Conservation (phyloP, 2,888 invertebrate genomes). For the Phyllotreta striolata region DNA sequence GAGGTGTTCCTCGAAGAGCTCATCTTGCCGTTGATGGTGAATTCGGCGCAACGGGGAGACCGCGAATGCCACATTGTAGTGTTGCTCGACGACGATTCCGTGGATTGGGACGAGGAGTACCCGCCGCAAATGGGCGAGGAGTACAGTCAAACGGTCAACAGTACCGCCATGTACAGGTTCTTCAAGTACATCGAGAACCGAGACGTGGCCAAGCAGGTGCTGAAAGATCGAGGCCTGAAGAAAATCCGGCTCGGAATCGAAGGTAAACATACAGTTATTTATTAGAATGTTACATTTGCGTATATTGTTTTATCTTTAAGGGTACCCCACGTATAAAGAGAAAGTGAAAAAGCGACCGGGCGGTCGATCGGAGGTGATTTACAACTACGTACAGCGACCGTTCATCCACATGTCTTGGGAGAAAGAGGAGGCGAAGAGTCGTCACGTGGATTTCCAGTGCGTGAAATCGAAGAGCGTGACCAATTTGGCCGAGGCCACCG, state of each 20-base stretch:
- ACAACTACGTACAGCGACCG: constrained; percentile 99
- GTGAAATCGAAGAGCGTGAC: constrained; percentile 98
- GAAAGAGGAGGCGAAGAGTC: constrained; percentile 98
- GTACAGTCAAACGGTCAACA: constrained; percentile 95
- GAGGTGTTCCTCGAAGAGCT: constrained; percentile 94
- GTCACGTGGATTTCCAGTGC: constrained; percentile 99
- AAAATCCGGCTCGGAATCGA: constrained; percentile 99
- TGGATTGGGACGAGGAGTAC: constrained; percentile 99
- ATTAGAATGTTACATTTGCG: no score
- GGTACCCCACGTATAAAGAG: constrained; percentile 99
- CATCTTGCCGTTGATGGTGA: constrained; percentile 96
- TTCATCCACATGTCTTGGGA: constrained; percentile 99
- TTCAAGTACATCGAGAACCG: constrained; percentile 99
- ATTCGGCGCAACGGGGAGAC: constrained; percentile 92
- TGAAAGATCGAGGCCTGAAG: constrained; percentile 98
- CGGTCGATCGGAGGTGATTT: constrained; percentile 95
- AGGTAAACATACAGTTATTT: no score
- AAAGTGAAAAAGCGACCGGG: constrained; percentile 96
- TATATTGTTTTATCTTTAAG: constrained; percentile 43
- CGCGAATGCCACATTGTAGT: constrained; percentile 98
- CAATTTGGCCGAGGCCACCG: constrained; percentile 93
- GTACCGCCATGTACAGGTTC: constrained; percentile 95
- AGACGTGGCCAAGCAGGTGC: constrained; percentile 98
- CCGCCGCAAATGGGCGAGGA: constrained; percentile 99
- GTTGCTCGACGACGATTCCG: constrained; percentile 91